Base-by-base conservation (phyloP, 2,113 vertebrate genomes). In the Lipotes vexillifer region DNA sequence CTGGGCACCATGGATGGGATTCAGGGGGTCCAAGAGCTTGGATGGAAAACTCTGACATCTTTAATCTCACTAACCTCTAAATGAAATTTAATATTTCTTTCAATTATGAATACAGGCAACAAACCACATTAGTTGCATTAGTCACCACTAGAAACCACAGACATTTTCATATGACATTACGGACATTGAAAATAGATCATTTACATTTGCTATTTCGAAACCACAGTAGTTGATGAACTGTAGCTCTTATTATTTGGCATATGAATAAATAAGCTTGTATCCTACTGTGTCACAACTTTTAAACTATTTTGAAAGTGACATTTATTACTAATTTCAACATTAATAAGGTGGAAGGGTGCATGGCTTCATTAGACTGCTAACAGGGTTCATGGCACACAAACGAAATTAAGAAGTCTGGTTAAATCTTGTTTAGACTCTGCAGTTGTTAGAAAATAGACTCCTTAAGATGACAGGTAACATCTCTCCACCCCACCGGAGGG, bases 171-270 rank as follows among this genome's bases (percentile, higher is more conserved):
- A 4, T 8, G 55, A 33, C 17, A 0, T 59, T 33, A 15, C 0
- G 0, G 38, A 20, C 12, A 17, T 1, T 4, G 27, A 31, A 6
- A 25, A 7, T 3, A 52, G 2, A 27, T 1, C 23, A 29, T 5
- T 36, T 6, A 59, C 13, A 41, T 36, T n/a, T 23, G 17, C 25
- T 66, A 0, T 31, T n/a, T 72, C 2, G 31, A 20, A 52, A 10
- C n/a, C 14, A 8, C 3, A 2, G 61, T 2, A 12, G 5, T 12
- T 77, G 68, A 6, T 49, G 78, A 82, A 29, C 33, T 23, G 7
- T 25, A 66, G 49, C 31, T 59, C 59, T 59, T 29, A 5, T 61
- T 41, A 77, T 46, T 46, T 55, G 49, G 25, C 20, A 61, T 74
- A 4, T 5, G n/a, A 59, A 46, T 84, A 59, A 46, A 4, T 25